phyloP scores from a whole-genome alignment of 92 coral and sea anemone species.

The Porites cylindrica region DNA sequence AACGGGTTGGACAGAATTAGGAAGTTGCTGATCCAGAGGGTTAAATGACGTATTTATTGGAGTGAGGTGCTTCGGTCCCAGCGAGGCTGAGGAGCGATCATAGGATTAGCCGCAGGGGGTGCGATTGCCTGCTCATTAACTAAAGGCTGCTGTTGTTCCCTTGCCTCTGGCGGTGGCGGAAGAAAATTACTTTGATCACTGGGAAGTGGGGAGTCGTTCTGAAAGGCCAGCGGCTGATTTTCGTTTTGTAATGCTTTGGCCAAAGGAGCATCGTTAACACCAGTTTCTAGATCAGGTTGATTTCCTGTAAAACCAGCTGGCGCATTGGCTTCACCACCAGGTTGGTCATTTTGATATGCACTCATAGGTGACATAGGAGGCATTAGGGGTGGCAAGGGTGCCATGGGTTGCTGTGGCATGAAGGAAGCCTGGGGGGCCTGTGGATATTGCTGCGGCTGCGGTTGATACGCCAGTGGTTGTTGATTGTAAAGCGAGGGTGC shows the following conservation, averaged over 20 bases:
- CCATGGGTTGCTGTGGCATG: slow-evolving; percentile 16
- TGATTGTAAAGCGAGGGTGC: slow-evolving; percentile 20
- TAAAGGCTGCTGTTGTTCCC: slow-evolving; percentile 25
- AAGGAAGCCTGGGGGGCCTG: slow-evolving; percentile 33
- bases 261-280: slow-evolving; percentile 27
- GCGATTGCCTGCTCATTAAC: slow-evolving; percentile 14
- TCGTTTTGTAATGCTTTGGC: slow-evolving; percentile 38
- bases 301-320: slow-evolving; percentile 28
- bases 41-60: slow-evolving; percentile 6
- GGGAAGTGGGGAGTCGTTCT: slow-evolving; percentile 29
- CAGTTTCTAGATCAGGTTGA: slow-evolving; percentile 27
- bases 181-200: slow-evolving; percentile 29
- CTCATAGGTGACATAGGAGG: slow-evolving; percentile 35
- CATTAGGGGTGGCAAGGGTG: slow-evolving; percentile 19
- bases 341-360: slow-evolving; percentile 45
- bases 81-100: slow-evolving; percentile 26
- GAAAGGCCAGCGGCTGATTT: slow-evolving; percentile 21
- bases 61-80: slow-evolving; percentile 44
- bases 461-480: slow-evolving; percentile 48
- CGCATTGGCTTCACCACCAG: slow-evolving; percentile 8
- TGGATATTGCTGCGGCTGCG: slow-evolving; percentile 17
- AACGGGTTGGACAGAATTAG: neutral
- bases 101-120: slow-evolving; percentile 23
- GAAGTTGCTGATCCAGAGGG: neutral
- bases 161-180: slow-evolving; percentile 15